Conservation (phyloP, 2,113 vertebrate species). For the Proterorhinus semilunaris region DNA sequence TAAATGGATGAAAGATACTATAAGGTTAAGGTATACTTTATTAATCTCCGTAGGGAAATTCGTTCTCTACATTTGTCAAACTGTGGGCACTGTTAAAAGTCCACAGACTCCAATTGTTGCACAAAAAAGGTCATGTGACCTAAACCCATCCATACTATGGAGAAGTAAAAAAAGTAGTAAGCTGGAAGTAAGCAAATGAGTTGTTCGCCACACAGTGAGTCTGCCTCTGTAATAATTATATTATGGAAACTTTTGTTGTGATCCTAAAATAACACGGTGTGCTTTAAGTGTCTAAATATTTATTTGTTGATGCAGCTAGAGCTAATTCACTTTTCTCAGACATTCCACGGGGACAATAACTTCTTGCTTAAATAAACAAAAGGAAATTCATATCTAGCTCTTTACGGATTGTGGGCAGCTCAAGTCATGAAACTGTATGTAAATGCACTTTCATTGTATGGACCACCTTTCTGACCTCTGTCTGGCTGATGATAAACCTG, state of each 20-base stretch:
- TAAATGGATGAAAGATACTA: too few species aligned
- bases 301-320: slow-evolving; percentile 23
- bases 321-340: not conserved
- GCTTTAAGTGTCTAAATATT: slow-evolving; percentile 27
- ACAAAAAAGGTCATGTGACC: too few species aligned
- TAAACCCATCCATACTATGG: too few species aligned
- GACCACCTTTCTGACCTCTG: slow-evolving; percentile 30
- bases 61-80: too few species aligned
- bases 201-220: not conserved
- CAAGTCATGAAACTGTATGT: slow-evolving; percentile 17
- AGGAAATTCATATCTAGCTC: not conserved
- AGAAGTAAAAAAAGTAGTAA: too few species aligned
- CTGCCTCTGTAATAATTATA: not conserved
- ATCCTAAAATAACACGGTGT: not conserved
- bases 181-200: not conserved
- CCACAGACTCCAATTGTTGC: too few species aligned
- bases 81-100: too few species aligned
- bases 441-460: slow-evolving; percentile 28
- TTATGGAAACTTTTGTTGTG: not conserved
- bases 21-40: too few species aligned
- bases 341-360: not conserved
- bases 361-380: not conserved
- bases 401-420: not conserved
- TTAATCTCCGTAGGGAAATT: too few species aligned
- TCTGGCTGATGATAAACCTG: slow-evolving; percentile 16